Conservation (phyloP, 2,888 invertebrate species). For the Thecocarcelia acutangulata region DNA sequence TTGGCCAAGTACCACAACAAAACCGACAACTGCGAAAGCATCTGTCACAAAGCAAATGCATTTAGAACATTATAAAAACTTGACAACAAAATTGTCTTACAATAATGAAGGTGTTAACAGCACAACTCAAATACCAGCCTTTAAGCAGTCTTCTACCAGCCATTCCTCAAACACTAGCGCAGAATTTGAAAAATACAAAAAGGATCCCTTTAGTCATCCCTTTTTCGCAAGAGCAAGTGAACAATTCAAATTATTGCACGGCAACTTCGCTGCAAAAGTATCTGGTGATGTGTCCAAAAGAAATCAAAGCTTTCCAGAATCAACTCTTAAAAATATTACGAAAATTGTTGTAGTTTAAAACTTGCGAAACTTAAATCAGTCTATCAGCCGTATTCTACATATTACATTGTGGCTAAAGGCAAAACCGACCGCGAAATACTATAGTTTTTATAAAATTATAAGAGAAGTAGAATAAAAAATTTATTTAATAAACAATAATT, state of each 20-base stretch:
- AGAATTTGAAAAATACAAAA: constrained; percentile 32
- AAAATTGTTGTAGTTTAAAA: constrained; percentile 27
- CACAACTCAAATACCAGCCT: constrained; percentile 63
- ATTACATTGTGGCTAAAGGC: too few species aligned
- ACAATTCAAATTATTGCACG: constrained; percentile 30
- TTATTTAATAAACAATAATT: too few species aligned
- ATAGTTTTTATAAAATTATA: too few species aligned
- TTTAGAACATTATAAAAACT: constrained; percentile 3
- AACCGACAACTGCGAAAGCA: constrained; percentile 43
- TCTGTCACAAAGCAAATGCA: neutral
- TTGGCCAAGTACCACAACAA: neutral
- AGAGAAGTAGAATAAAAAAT: too few species aligned
- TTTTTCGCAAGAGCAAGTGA: constrained; percentile 68
- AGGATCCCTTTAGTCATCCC: constrained; percentile 67
- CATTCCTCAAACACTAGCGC: too few species aligned
- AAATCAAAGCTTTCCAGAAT: constrained; percentile 13
- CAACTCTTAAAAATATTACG: constrained; percentile 9
- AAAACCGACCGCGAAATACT: too few species aligned
- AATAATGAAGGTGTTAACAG: constrained; percentile 52
- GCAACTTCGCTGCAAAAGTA: constrained; percentile 12
- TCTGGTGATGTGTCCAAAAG: constrained; percentile 2
- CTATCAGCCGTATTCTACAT: neutral
- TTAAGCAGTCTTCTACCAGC: too few species aligned
- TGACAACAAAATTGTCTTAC: neutral
- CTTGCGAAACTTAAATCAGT: constrained; percentile 12